Evolutionary conservation across 2,113 vertebrate species (phyloP), one percentile per base, ranked within the genome.

Genomic region (Poeciliopsis prolifica): DNA sequence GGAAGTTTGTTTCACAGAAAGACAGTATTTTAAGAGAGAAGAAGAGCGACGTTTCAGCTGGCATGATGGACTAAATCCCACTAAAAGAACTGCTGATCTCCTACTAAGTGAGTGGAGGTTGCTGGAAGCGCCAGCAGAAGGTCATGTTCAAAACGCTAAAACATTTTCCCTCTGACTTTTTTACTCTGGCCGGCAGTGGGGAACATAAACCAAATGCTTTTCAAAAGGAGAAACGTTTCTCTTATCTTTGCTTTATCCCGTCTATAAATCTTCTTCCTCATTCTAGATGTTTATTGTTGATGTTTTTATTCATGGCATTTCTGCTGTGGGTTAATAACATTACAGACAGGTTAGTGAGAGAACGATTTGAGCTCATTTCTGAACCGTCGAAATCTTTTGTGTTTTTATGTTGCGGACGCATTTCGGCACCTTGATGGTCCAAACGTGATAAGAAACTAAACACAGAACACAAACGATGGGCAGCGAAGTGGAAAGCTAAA

Each of bases 81-180:
- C 78, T 82, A 60, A 83, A 81, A 77, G 77, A 88, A 88, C 78
- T 72, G 83, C 80, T 83, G 81, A 89, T 91, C 71, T 77, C 60
- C 69, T 31, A 73, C 63, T 64, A 44, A 87, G 82, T 80, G 74
- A 84, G 61, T 72, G 74, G 72, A 79, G 78, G 78, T 72, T 1
- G 62, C 72, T 73, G 8, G 0, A 70, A 77, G 83, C 61, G 3
- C n/a, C 26, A 19, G 19, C 3, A 1, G 51, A 85, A 17, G 44
- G 17, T 48, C 44, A 6, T 48, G 5, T 48, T 17, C 44, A 42
- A 42, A 42, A 42, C 14, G 3, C 40, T 42, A 15, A 42, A 42
- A 42, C 40, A 19, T 19, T 48, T 48, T 48, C 14, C 17, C 17
- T 48, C 19, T 7, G 44, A 19, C 44, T 48, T 5, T 5, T 48